These are phyloP conservation scores for Popillia japonica DNA, from an alignment of 1,140 invertebrate species.

Conservation along the genomic window DNA sequence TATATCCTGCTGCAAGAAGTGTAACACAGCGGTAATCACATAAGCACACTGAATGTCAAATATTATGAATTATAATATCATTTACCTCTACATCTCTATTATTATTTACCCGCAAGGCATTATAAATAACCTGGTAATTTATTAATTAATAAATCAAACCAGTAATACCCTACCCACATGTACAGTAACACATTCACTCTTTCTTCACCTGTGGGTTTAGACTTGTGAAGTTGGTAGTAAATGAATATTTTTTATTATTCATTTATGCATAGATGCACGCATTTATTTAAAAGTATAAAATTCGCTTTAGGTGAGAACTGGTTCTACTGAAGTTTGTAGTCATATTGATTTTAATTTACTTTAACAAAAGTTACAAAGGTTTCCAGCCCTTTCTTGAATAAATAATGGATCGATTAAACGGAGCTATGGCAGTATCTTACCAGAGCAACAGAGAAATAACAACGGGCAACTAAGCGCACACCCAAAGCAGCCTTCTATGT, in stretches of 20 bases:
- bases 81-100: conserved; percentile 24
- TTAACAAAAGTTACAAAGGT: too few species aligned
- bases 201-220: background rate
- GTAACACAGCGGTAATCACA: conserved; percentile 12
- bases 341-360: too few species aligned
- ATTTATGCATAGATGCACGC: too few species aligned
- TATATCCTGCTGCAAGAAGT: conserved; percentile 14
- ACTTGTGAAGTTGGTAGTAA: background rate
- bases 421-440: too few species aligned
- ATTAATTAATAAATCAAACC: conserved; percentile 38
- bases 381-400: too few species aligned
- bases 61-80: conserved; percentile 32
- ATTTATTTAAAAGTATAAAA: too few species aligned
- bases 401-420: too few species aligned
- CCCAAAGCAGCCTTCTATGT: too few species aligned
- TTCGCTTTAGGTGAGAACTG: too few species aligned
- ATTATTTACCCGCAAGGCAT: conserved; percentile 20
- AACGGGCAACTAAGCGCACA: too few species aligned
- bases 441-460: too few species aligned
- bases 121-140: conserved; percentile 28
- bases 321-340: too few species aligned
- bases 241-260: background rate
- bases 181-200: background rate
- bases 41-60: conserved; percentile 33
- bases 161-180: background rate